A percentile compares a stretch with the other conserved stretches of the same genome.
phyloP scores from a whole-genome alignment of 2,113 vertebrate species.

The Cyprinus carpio region DNA sequence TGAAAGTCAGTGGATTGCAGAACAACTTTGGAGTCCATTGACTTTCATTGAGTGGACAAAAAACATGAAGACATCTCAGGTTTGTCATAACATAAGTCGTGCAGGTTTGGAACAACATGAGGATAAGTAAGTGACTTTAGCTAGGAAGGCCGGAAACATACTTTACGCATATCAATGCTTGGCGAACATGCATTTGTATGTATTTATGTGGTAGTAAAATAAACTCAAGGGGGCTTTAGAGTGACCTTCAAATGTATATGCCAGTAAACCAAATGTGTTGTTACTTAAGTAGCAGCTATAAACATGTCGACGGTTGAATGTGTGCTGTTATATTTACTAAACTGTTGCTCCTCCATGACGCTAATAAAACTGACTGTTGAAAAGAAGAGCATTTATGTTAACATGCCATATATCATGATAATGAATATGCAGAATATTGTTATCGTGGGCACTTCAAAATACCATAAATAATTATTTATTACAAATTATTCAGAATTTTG shows the following conservation, averaged over 20 bases:
- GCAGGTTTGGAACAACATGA: neutral
- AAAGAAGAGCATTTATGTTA: neutral
- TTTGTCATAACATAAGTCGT: neutral
- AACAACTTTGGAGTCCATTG: neutral
- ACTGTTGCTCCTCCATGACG: neutral
- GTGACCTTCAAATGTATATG: neutral
- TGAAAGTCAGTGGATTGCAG: neutral
- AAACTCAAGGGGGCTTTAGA: neutral
- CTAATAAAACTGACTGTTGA: neutral
- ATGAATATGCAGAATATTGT: too few species aligned
- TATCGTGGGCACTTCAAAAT: too few species aligned
- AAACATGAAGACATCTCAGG: neutral
- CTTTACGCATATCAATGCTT: neutral
- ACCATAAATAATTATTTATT: too few species aligned
- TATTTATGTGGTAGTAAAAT: conserved; percentile 3
- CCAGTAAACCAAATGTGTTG: neutral
- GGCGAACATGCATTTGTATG: neutral
- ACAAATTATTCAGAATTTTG: too few species aligned
- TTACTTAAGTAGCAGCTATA: neutral
- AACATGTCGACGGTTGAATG: conserved; percentile 1
- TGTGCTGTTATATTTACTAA: conserved; percentile 2
- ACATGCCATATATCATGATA: too few species aligned
- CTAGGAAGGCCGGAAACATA: neutral
- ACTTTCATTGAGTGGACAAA: neutral
- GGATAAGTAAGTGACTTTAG: neutral